Evolutionary conservation across 2,113 vertebrate species (phyloP), one percentile per base, ranked within the genome.

Genomic region (Sciurus niger): DNA sequence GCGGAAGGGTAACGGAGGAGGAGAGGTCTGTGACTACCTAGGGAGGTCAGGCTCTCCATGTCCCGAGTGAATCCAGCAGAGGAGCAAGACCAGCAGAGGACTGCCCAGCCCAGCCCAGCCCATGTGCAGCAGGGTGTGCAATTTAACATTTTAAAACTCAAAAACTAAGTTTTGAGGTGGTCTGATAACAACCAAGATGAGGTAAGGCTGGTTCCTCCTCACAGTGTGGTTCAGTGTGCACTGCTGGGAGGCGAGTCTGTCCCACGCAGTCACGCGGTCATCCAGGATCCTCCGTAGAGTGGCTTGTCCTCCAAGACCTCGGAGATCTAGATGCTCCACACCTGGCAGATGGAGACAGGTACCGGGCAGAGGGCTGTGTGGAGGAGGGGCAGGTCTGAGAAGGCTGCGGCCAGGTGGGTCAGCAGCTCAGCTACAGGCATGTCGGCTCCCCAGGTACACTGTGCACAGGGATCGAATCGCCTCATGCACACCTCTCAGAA

Each of bases 211-310:
- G 6, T 11, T 63, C 43, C 17, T 68, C 60, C 70, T 89, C 40
- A 37, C 12, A 28, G 2, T 12, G 6, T 6, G 6, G 11, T 46
- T 82, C 24, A 30, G 0, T 55, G 46, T 20, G 32, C 25, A 28
- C n/a, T 37, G 82, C 4, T 65, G 84, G 60, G 60, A 58, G 13
- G 28, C 0, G 2, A 4, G 17, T 84, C 30, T 10, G 32, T 18
- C 12, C 74, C 72, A 43, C 4, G 46, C 22, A 55, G 30, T 17
- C 30, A 43, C 9, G 78, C 37, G 4, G 12, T 65, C 4, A 70
- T 43, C n/a, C 48, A 46, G 40, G 6, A 30, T 63, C 43, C 37
- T 80, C 2, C 17, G 4, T 9, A 0, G 0, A 0, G 7, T 16
- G 60, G 72, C 22, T 84, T 25, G 1, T 30, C 37, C 51, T 60